Evolutionary conservation across 2,888 invertebrate species (phyloP).

Genomic region (Hemicrepidius hirtus): DNA sequence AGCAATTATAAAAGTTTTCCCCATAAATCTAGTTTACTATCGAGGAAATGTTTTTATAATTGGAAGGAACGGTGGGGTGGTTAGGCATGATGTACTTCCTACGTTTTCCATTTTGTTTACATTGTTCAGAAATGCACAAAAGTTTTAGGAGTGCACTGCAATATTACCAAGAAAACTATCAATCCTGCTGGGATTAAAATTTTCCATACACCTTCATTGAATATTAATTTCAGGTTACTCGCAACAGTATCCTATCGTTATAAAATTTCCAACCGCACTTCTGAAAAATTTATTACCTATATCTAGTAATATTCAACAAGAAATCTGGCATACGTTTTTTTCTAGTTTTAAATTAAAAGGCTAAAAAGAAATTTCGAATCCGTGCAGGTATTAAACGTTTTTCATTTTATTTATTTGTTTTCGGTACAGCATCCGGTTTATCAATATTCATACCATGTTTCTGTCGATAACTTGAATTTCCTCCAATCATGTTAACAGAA

Average conservation of each 20-base stretch:
- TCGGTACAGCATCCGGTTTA: neutral
- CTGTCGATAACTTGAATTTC: slow-evolving; percentile 27
- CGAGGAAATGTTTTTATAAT: too few relatives aligned
- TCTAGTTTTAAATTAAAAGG: neutral
- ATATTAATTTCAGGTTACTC: slow-evolving; percentile 8
- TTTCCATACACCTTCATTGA: slow-evolving; percentile 6
- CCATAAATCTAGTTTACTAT: too few relatives aligned
- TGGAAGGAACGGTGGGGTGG: too few relatives aligned
- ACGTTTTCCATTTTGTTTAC: too few relatives aligned
- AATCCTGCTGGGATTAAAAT: too few relatives aligned
- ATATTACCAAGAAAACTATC: too few relatives aligned
- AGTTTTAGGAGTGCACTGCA: too few relatives aligned
- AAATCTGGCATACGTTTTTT: too few relatives aligned
- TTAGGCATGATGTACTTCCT: too few relatives aligned
- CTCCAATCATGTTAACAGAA: slow-evolving; percentile 31
- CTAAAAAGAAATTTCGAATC: neutral
- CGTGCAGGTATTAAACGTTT: slow-evolving; percentile 9
- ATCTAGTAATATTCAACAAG: too few relatives aligned
- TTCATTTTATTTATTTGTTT: slow-evolving; percentile 9
- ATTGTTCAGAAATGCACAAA: too few relatives aligned
- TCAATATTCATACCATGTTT: slow-evolving; percentile 22
- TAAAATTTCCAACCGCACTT: neutral
- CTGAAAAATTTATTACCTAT: neutral
- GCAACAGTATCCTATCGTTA: neutral
- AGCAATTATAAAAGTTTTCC: too few relatives aligned